phyloP scores from a whole-genome alignment of 2,113 vertebrate genomes.

The Nyctibius bracteatus region DNA sequence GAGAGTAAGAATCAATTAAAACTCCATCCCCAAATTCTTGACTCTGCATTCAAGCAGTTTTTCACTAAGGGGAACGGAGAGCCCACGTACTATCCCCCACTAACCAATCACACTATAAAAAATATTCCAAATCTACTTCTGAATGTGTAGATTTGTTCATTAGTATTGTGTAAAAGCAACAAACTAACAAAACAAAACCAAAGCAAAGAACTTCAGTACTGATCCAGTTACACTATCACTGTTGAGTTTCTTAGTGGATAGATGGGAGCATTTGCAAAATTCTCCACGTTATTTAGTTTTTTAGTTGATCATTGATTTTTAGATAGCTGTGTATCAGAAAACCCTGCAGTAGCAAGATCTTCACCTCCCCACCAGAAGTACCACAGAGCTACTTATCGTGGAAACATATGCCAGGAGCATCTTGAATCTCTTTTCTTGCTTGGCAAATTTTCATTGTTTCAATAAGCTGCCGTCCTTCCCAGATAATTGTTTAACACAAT shows the following conservation, averaged over 20 bases:
- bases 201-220: not conserved
- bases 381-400: not conserved
- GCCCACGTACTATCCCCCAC: not conserved
- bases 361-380: not conserved
- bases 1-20: not conserved
- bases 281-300: not conserved
- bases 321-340: not conserved
- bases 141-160: not conserved
- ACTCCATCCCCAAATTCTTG: not conserved
- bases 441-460: not conserved
- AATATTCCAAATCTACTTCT: not conserved
- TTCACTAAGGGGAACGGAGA: not conserved
- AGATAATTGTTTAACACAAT: not conserved
- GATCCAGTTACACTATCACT: not conserved
- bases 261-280: not conserved
- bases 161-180: not conserved
- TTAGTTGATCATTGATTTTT: not conserved
- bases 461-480: not conserved
- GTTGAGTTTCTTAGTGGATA: not conserved
- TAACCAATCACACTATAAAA: not conserved
- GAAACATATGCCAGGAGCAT: not conserved
- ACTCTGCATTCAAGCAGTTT: not conserved
- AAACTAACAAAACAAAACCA: not conserved
- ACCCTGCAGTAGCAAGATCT: not conserved
- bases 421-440: not conserved